Evolutionary conservation across 2,888 invertebrate species (phyloP).

Genomic region (Drosophila tanythrix): DNA sequence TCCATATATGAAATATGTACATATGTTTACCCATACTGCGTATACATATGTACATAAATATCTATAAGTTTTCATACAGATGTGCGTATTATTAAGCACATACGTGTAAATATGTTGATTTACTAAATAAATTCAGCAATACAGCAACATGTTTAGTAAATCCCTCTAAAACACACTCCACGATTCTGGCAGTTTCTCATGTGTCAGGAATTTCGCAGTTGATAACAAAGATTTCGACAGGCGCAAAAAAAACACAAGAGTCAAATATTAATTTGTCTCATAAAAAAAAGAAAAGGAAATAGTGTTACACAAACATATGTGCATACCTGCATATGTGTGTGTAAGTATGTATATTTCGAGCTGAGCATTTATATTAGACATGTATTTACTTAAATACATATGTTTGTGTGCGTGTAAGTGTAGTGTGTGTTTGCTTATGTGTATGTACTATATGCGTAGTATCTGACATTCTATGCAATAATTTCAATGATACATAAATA

Average conservation of each 20-base stretch:
- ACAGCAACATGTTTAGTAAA: constrained; percentile 5
- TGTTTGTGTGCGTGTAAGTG: neutral
- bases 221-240: constrained; percentile 11
- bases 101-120: constrained; percentile 14
- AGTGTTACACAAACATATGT: constrained; percentile 5
- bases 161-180: neutral
- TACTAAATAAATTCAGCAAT: constrained; percentile 1
- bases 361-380: constrained; percentile 11
- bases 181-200: constrained; percentile 1
- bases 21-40: constrained; percentile 35
- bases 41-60: constrained; percentile 36
- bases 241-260: neutral
- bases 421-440: constrained; percentile 1
- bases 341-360: neutral
- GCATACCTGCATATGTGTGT: neutral
- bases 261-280: neutral
- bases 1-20: constrained; percentile 25
- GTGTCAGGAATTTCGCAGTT: constrained; percentile 9
- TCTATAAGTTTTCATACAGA: constrained; percentile 14
- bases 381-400: constrained; percentile 8
- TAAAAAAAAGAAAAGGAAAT: neutral
- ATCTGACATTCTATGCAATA: constrained; percentile 12
- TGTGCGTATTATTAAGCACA: constrained; percentile 14
- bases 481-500: constrained; percentile 14
- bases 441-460: constrained; percentile 5